Percentiles rank a stretch among this genome's conserved stretches.
These are phyloP conservation scores for Chiloscyllium plagiosum DNA, from an alignment of 2,113 vertebrate species.

Conservation along the genomic window DNA sequence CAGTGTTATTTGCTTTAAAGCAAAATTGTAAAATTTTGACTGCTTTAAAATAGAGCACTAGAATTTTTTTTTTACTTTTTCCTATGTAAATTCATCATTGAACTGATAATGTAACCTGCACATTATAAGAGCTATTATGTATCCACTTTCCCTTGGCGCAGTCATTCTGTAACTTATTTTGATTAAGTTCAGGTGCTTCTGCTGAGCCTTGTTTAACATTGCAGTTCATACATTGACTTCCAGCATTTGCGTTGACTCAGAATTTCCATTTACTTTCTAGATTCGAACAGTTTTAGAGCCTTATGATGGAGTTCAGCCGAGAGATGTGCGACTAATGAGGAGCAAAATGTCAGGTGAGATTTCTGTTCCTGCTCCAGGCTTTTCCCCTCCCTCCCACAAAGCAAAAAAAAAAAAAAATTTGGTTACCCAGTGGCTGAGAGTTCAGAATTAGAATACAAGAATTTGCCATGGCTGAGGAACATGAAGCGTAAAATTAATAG, in stretches of 20 bases:
- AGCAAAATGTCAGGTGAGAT: conserved; percentile 94
- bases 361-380: conserved; percentile 51
- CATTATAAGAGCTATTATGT: neutral
- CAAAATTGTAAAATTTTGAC: neutral
- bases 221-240: neutral
- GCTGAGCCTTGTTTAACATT: neutral
- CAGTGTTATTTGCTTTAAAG: neutral
- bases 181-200: neutral
- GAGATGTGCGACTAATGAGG: conserved; percentile 94
- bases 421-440: conserved; percentile 51
- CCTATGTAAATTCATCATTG: neutral
- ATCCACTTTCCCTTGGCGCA: neutral
- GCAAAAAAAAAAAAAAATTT: conserved; percentile 56
- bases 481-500: conserved; percentile 44
- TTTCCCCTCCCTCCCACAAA: conserved; percentile 57
- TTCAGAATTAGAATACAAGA: conserved; percentile 58
- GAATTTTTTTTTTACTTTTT: neutral
- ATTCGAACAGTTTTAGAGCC: conserved; percentile 86
- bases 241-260: neutral
- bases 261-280: conserved; percentile 49
- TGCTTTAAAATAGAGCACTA: neutral
- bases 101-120: neutral
- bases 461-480: conserved; percentile 89
- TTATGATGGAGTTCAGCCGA: conserved; percentile 92
- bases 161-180: neutral